Conservation (phyloP, 2,797 vertebrate genomes). For the Gobionotothen gibberifrons region DNA sequence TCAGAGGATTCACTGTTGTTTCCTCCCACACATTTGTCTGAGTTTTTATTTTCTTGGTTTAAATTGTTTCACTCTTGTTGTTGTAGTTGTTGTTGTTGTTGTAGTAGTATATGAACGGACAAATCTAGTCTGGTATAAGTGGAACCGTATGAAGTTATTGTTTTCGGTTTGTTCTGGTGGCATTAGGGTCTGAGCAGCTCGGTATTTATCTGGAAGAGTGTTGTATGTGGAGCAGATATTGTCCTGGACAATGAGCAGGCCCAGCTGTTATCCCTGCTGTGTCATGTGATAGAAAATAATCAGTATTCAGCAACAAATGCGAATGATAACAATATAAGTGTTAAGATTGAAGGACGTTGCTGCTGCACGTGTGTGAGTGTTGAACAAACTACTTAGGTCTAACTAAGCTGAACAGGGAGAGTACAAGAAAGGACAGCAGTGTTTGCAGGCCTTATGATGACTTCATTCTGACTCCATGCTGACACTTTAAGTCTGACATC, state of each 20-base stretch:
- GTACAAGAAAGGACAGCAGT: too few species aligned
- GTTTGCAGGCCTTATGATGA: too few species aligned
- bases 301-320: too few species aligned
- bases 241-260: conserved; percentile 53
- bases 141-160: conserved; percentile 18
- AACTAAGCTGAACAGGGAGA: too few species aligned
- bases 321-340: too few species aligned
- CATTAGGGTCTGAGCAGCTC: conserved; percentile 18
- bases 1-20: conserved; percentile 49
- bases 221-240: conserved; percentile 54
- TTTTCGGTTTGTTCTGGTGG: conserved; percentile 27
- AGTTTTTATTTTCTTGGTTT: conserved; percentile 23
- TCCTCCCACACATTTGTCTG: conserved; percentile 56
- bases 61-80: conserved; percentile 44
- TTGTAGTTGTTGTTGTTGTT: conserved; percentile 8
- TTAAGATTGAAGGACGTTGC: too few species aligned
- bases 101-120: neutral
- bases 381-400: too few species aligned
- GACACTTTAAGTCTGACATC: too few species aligned
- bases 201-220: conserved; percentile 45
- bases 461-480: too few species aligned
- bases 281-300: too few species aligned
- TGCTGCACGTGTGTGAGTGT: too few species aligned
- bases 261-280: conserved; percentile 60
- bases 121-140: conserved; percentile 27